A percentile compares a stretch with the other conserved stretches of the same genome.
These are phyloP conservation scores for Capitella teleta DNA, from an alignment of 1,140 invertebrate species.

Conservation along the genomic window DNA sequence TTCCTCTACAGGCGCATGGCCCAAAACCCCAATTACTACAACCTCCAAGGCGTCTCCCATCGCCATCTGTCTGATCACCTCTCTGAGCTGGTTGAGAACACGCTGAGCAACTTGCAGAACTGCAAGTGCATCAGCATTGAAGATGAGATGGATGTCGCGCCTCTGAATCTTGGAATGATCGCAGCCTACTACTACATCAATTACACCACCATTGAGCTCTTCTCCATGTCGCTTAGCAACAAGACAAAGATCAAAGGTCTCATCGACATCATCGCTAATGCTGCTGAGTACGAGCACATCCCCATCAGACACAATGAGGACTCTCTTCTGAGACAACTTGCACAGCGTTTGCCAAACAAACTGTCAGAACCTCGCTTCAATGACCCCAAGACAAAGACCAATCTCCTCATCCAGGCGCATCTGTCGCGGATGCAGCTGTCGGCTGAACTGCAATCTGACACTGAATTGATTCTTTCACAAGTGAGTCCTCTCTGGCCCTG, in stretches of 20 bases:
- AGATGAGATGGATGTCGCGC: constrained; percentile 92
- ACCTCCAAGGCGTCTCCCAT: constrained; percentile 91
- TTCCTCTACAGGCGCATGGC: constrained; percentile 93
- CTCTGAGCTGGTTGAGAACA: constrained; percentile 94
- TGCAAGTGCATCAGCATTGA: constrained; percentile 97
- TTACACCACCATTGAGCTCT: constrained; percentile 96
- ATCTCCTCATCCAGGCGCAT: constrained; percentile 90
- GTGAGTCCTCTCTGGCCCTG: background rate
- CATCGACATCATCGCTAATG: constrained; percentile 94
- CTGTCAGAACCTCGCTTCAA: constrained; percentile 65
- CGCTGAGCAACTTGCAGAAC: constrained; percentile 87
- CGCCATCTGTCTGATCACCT: constrained; percentile 95
- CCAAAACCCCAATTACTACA: constrained; percentile 99
- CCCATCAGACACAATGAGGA: constrained; percentile 93
- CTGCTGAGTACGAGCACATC: constrained; percentile 90
- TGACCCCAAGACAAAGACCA: constrained; percentile 95
- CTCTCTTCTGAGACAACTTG: constrained; percentile 66
- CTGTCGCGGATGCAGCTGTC: constrained; percentile 78
- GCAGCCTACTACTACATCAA: constrained; percentile 99
- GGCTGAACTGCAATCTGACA: constrained; percentile 93
- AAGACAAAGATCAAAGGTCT: constrained; percentile 96
- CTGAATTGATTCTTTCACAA: constrained; percentile 78
- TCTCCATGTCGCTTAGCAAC: constrained; percentile 87
- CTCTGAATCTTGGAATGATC: constrained; percentile 98
- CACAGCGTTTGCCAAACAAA: constrained; percentile 68